phyloP scores from a whole-genome alignment of 2,888 invertebrate species.

The Drosophila fulvimacula region DNA sequence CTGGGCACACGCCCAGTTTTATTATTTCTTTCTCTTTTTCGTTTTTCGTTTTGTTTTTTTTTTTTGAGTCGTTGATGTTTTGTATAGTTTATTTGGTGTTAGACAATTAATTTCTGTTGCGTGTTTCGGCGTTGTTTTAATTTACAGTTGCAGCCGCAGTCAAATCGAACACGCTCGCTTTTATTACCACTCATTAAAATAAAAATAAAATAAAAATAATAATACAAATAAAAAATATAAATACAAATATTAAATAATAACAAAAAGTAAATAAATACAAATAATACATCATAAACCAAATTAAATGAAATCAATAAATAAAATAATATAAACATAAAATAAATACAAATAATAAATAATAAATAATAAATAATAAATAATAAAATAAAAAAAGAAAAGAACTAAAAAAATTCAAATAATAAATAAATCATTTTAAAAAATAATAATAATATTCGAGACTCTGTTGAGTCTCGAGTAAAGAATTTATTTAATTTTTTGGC shows the following conservation, averaged over 20 bases:
- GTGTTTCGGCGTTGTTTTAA: slow-evolving; percentile 80
- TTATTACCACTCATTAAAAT: slow-evolving; percentile 48
- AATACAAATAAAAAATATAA: slow-evolving; percentile 16
- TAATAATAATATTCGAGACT: slow-evolving; percentile 26
- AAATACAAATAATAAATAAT: too few species aligned
- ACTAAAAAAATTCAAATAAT: not conserved
- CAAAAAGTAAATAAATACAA: slow-evolving; percentile 8
- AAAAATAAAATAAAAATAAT: slow-evolving; percentile 7
- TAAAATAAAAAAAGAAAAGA: not conserved
- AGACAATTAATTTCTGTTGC: slow-evolving; percentile 84
- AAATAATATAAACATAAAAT: too few species aligned
- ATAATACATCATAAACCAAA: not conserved
- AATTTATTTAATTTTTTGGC: slow-evolving; percentile 15
- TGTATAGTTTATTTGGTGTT: slow-evolving; percentile 81
- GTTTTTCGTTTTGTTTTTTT: slow-evolving; percentile 13
- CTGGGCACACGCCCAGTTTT: slow-evolving; percentile 71
- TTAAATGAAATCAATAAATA: too few species aligned
- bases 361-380: not conserved
- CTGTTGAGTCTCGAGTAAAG: slow-evolving; percentile 13
- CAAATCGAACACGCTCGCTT: slow-evolving; percentile 62
- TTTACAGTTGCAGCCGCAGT: slow-evolving; percentile 69
- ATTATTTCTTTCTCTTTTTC: slow-evolving; percentile 37
- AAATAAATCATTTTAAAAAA: slow-evolving; percentile 7
- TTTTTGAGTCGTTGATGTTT: slow-evolving; percentile 25
- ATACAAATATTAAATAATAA: not conserved